Conservation (phyloP, 2,797 vertebrate species). For the Ptychobarbus kaznakovi region DNA sequence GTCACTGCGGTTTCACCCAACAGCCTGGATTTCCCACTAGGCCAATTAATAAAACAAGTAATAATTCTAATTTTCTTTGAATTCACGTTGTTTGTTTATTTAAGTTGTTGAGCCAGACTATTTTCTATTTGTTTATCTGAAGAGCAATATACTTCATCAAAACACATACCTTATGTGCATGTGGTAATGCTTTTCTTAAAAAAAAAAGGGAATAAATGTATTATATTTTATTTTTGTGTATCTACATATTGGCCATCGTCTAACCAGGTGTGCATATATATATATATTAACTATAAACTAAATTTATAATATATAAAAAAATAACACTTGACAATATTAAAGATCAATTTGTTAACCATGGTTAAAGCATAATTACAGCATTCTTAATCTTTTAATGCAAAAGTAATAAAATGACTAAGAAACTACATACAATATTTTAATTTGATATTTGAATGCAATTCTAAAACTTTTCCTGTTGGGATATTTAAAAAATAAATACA, state of each 20-base stretch:
- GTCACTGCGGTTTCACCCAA: not conserved
- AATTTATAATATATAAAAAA: not conserved
- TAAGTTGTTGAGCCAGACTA: not conserved
- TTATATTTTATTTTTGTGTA: too few relatives aligned
- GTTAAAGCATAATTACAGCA: not conserved
- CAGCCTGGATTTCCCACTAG: constrained; percentile 25
- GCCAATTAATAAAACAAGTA: constrained; percentile 34
- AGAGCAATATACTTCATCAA: not conserved
- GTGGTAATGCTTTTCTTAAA: not conserved
- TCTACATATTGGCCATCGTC: too few relatives aligned
- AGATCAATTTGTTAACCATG: not conserved
- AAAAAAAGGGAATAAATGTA: not conserved
- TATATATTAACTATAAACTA: too few relatives aligned
- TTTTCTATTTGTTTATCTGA: constrained; percentile 27
- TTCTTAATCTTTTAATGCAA: not conserved
- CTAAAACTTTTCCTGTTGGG: not conserved
- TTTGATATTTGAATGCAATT: not conserved
- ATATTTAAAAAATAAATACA: not conserved
- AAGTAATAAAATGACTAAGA: too few relatives aligned
- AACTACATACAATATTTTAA: not conserved
- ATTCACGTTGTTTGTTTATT: constrained; percentile 16
- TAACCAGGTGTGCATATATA: too few relatives aligned
- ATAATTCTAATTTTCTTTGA: not conserved
- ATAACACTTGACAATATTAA: not conserved
- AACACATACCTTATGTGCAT: not conserved